Evolutionary conservation across 2,888 invertebrate species (phyloP).

Genomic region (Pandemis heparana): DNA sequence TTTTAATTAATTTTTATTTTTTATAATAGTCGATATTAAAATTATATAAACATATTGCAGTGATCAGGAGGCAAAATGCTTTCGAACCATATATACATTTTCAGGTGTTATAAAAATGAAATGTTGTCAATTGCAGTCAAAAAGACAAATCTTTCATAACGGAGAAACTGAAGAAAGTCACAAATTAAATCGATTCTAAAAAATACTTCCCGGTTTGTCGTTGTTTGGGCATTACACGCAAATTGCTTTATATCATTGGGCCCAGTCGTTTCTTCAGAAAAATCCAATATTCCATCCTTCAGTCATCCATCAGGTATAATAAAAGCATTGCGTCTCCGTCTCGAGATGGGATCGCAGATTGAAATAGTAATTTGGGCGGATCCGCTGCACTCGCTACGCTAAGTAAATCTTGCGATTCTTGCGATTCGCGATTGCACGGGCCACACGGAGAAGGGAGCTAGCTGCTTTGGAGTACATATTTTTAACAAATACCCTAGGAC

Average conservation of each 20-base stretch:
- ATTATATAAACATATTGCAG: too few relatives aligned
- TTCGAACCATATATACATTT: too few relatives aligned
- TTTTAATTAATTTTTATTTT: too few relatives aligned
- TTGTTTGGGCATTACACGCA: not conserved
- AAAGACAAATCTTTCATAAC: not conserved
- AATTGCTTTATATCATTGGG: slow-evolving; percentile 29
- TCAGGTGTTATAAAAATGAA: too few relatives aligned
- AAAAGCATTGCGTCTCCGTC: slow-evolving; percentile 34
- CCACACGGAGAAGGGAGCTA: slow-evolving; percentile 45
- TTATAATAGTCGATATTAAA: too few relatives aligned
- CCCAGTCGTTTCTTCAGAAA: slow-evolving; percentile 25
- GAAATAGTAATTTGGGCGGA: slow-evolving; percentile 77
- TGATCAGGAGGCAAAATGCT: too few relatives aligned
- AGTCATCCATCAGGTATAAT: slow-evolving; percentile 35
- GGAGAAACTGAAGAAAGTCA: not conserved
- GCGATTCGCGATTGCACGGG: slow-evolving; percentile 44
- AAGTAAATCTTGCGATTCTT: slow-evolving; percentile 61
- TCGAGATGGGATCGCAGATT: slow-evolving; percentile 51
- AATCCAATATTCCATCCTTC: slow-evolving; percentile 30
- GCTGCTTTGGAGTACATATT: slow-evolving; percentile 17
- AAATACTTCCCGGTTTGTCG: too few relatives aligned
- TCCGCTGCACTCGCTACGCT: slow-evolving; percentile 63
- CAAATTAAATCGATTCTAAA: not conserved
- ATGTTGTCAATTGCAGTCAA: too few relatives aligned
- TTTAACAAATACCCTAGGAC: not conserved